phyloP scores from a whole-genome alignment of 1,140 invertebrate species.

The Ptiloglossa arizonensis region DNA sequence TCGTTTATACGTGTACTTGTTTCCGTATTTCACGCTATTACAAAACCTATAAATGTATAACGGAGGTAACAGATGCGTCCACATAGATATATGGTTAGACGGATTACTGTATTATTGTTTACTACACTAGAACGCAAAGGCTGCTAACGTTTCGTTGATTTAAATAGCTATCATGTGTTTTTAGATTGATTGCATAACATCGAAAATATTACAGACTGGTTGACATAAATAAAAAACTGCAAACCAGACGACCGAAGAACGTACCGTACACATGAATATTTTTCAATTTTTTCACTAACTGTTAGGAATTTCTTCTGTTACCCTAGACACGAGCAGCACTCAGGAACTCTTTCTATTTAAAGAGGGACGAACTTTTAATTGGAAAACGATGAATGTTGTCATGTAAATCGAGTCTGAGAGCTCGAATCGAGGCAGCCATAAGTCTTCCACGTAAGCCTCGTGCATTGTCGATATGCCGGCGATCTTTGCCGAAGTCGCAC shows the following conservation, averaged over 20 bases:
- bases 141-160: background rate
- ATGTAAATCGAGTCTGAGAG: constrained; percentile 26
- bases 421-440: constrained; percentile 45
- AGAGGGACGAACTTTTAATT: constrained; percentile 1
- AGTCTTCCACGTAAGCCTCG: constrained; percentile 68
- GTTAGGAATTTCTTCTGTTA: background rate
- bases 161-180: background rate
- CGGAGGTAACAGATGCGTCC: constrained; percentile 23
- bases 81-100: constrained; percentile 1
- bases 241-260: background rate
- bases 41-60: constrained; percentile 18
- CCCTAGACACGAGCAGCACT: constrained; percentile 27
- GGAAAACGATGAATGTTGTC: constrained; percentile 29
- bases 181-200: background rate
- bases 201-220: background rate
- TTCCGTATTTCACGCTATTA: constrained; percentile 10
- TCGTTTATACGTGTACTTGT: constrained; percentile 30
- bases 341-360: constrained; percentile 34
- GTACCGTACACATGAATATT: background rate
- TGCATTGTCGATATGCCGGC: constrained; percentile 64
- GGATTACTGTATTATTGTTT: background rate
- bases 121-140: background rate
- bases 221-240: background rate
- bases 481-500: constrained; percentile 70
- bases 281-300: background rate